Evolutionary conservation across 2,888 invertebrate genomes (phyloP).

Genomic region (Saturnia japonica): DNA sequence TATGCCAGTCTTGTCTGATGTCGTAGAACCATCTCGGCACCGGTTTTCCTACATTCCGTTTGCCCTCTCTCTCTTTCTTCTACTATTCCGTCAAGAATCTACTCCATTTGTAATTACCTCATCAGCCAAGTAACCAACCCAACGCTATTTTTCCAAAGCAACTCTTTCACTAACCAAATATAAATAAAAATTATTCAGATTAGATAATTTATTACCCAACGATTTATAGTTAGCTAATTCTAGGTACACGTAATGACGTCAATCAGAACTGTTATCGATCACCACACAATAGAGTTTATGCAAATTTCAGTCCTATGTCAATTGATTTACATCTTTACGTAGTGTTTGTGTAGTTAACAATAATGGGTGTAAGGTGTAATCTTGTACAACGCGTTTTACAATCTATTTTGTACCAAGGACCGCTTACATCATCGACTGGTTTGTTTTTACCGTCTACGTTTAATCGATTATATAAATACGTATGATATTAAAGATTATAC

Average conservation of each 20-base stretch:
- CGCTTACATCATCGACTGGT: conserved; percentile 19
- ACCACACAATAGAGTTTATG: conserved; percentile 39
- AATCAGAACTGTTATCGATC: conserved; percentile 38
- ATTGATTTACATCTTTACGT: conserved; percentile 23
- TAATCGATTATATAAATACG: conserved; percentile 7
- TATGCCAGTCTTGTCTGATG: no score
- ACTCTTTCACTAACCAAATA: not conserved
- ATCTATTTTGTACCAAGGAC: conserved; percentile 19
- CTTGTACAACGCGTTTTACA: conserved; percentile 9
- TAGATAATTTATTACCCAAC: not conserved
- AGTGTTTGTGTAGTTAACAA: conserved; percentile 19
- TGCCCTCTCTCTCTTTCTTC: no score
- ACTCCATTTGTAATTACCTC: no score
- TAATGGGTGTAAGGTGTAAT: conserved; percentile 15
- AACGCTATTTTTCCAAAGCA: no score
- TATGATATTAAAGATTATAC: not conserved
- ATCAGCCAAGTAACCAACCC: no score
- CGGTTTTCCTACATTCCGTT: no score
- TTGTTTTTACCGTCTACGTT: conserved; percentile 18
- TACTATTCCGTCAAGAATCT: no score
- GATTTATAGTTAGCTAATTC: conserved; percentile 5
- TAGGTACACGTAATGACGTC: conserved; percentile 25
- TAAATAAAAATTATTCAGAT: not conserved
- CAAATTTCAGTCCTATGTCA: conserved; percentile 33
- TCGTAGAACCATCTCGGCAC: no score